A percentile compares a stretch with the other conserved stretches of the same genome.
Evolutionary conservation across 1,140 invertebrate genomes (phyloP).

Genomic region (Laodelphax striatellus): DNA sequence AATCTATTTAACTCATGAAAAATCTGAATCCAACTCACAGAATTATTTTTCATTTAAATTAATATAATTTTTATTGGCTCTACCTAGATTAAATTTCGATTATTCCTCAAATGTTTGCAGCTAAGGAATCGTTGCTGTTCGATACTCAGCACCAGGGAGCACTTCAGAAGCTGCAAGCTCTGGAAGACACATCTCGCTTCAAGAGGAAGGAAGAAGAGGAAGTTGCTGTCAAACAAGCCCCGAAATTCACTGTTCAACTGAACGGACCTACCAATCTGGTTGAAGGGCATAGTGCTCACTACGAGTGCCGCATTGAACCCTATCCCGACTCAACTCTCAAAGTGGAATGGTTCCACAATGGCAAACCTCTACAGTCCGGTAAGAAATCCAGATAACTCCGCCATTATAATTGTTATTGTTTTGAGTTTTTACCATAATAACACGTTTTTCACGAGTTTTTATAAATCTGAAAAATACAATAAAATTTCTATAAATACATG

Average conservation of each 20-base stretch:
- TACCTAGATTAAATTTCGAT: too few relatives aligned
- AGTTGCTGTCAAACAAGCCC: constrained; percentile 63
- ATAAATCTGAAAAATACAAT: too few relatives aligned
- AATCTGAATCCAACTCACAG: too few relatives aligned
- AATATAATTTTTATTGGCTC: too few relatives aligned
- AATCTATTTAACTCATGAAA: too few relatives aligned
- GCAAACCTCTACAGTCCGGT: constrained; percentile 74
- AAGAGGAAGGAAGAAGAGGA: constrained; percentile 73
- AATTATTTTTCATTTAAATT: too few relatives aligned
- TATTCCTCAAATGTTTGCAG: too few relatives aligned
- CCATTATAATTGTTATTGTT: too few relatives aligned
- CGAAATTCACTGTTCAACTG: constrained; percentile 73
- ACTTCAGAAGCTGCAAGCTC: constrained; percentile 69
- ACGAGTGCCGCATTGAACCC: constrained; percentile 92
- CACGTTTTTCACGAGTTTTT: too few relatives aligned
- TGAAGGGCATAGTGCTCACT: constrained; percentile 85
- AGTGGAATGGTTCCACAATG: constrained; percentile 91
- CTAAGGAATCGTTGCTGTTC: constrained; percentile 70
- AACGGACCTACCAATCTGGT: constrained; percentile 68
- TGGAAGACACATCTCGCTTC: constrained; percentile 73
- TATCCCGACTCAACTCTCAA: constrained; percentile 87
- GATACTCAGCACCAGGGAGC: constrained; percentile 86
- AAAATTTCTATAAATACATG: too few relatives aligned
- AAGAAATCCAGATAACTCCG: background rate
- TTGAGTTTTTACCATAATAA: too few relatives aligned